phyloP scores from a whole-genome alignment of 1,140 invertebrate species.

The Trichonephila clavata region DNA sequence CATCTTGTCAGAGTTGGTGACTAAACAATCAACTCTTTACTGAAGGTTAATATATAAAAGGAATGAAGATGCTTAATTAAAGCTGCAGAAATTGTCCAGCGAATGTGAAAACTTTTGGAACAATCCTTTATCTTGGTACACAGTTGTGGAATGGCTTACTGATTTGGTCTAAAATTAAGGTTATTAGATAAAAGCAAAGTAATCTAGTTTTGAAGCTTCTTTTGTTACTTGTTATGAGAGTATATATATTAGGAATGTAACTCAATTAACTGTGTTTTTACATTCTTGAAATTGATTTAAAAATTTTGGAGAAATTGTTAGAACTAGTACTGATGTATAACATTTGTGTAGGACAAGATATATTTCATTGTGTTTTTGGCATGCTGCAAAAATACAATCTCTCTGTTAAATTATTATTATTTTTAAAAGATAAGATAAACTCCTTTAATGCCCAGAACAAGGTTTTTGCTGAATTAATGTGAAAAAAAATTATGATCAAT shows the following conservation, averaged over 20 bases:
- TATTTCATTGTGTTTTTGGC: background rate
- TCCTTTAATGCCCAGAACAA: background rate
- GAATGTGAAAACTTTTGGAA: background rate
- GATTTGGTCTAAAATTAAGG: background rate
- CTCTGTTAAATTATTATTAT: background rate
- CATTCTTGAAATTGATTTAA: background rate
- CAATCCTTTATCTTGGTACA: background rate
- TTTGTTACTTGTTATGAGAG: background rate
- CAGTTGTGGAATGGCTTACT: background rate
- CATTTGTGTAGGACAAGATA: background rate
- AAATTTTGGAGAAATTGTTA: no score
- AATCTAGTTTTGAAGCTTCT: background rate
- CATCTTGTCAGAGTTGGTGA: background rate
- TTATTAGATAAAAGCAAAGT: background rate
- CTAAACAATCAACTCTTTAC: background rate
- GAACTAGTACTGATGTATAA: no score
- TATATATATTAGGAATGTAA: background rate
- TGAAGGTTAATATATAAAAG: background rate
- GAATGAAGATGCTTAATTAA: background rate
- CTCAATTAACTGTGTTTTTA: background rate
- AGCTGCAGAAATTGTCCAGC: background rate
- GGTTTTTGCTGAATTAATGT: background rate
- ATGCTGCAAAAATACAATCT: background rate
- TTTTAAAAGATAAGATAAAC: no score
- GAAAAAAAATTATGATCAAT: background rate